These are phyloP conservation scores for Torymus aiolomorphi DNA, from an alignment of 2,888 invertebrate genomes.

Conservation along the genomic window DNA sequence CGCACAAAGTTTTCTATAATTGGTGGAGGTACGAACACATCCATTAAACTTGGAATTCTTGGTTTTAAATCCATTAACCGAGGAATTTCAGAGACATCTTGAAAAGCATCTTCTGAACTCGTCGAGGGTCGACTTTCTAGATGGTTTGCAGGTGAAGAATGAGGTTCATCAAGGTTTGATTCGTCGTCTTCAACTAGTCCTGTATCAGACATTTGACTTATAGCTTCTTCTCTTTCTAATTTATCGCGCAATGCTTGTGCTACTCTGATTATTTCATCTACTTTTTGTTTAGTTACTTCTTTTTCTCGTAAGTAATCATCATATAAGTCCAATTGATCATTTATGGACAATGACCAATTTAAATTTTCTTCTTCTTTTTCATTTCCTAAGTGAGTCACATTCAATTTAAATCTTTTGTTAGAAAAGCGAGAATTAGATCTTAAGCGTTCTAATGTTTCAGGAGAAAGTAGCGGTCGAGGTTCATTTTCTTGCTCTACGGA, in stretches of 20 bases:
- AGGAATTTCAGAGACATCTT: conserved; percentile 20
- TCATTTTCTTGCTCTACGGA: too few species aligned
- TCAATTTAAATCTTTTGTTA: neutral
- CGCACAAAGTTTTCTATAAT: conserved; percentile 4
- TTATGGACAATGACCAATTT: neutral
- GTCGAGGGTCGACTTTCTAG: too few species aligned
- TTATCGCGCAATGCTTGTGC: conserved; percentile 46
- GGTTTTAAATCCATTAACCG: conserved; percentile 39
- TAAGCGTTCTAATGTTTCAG: conserved; percentile 12
- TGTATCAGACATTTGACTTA: neutral
- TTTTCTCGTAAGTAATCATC: conserved; percentile 32
- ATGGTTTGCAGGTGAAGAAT: too few species aligned
- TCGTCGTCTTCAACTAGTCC: neutral
- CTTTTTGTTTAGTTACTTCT: conserved; percentile 36
- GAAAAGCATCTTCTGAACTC: neutral
- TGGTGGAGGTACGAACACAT: conserved; percentile 31
- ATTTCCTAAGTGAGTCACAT: neutral
- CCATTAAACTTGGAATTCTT: conserved; percentile 47
- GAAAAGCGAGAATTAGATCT: neutral
- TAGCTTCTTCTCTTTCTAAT: conserved; percentile 20
- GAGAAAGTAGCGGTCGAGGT: conserved; percentile 22
- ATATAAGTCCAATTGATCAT: neutral
- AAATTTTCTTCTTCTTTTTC: conserved; percentile 19
- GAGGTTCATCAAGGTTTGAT: neutral
- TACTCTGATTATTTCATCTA: conserved; percentile 49